These are phyloP conservation scores for Dendrolimus houi DNA, from an alignment of 2,888 invertebrate genomes.

Conservation along the genomic window DNA sequence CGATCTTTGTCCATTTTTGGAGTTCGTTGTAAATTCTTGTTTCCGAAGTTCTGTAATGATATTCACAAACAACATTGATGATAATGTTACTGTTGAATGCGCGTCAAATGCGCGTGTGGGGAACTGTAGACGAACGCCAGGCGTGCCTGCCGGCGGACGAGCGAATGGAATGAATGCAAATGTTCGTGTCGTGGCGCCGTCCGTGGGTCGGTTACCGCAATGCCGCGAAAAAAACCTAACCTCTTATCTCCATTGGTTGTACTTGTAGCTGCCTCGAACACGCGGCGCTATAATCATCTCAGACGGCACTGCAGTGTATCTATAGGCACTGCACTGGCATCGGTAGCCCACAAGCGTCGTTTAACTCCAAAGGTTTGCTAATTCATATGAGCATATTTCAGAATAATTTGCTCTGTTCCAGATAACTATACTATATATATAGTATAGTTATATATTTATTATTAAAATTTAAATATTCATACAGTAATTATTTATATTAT, in stretches of 20 bases:
- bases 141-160: conserved; percentile 60
- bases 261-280: conserved; percentile 20
- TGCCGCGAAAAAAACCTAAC: conserved; percentile 55
- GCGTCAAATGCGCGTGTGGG: conserved; percentile 30
- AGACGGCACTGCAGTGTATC: not conserved
- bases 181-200: conserved; percentile 38
- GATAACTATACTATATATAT: no score
- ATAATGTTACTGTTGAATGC: conserved; percentile 21
- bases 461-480: no score
- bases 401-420: no score
- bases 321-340: not conserved
- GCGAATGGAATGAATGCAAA: conserved; percentile 41
- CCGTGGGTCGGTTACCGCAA: conserved; percentile 50
- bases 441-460: no score
- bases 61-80: conserved; percentile 59
- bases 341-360: no score
- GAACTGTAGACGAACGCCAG: conserved; percentile 30
- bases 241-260: conserved; percentile 53
- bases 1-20: conserved; percentile 78
- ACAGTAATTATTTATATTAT: no score
- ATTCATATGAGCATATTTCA: no score
- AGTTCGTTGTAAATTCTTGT: conserved; percentile 17
- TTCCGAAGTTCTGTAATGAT: conserved; percentile 36
- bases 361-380: no score
- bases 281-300: not conserved